A percentile compares a stretch with the other conserved stretches of the same genome.
These are phyloP conservation scores for Watsonalla binaria DNA, from an alignment of 2,888 invertebrate genomes.

Conservation along the genomic window DNA sequence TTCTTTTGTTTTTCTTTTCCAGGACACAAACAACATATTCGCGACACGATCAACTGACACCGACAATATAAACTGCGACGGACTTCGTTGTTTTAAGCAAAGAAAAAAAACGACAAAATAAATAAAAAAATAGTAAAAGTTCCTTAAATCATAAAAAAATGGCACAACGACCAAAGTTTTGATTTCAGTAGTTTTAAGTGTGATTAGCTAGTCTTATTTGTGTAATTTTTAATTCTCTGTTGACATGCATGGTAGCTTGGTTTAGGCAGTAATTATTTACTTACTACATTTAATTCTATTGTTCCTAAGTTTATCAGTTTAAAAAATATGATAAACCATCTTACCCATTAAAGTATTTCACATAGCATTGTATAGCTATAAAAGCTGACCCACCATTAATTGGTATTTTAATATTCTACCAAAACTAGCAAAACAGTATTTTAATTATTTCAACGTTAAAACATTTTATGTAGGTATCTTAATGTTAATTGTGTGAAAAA, in stretches of 20 bases:
- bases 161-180: conserved; percentile 77
- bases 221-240: conserved; percentile 25
- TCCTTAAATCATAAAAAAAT: conserved; percentile 68
- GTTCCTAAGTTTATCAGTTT: conserved; percentile 31
- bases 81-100: conserved; percentile 33
- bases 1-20: conserved; percentile 24
- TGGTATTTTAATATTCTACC: conserved; percentile 12
- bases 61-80: conserved; percentile 66
- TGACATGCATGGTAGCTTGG: conserved; percentile 18
- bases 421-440: conserved; percentile 8
- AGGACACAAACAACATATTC: conserved; percentile 35
- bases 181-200: conserved; percentile 59
- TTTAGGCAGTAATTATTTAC: conserved; percentile 12
- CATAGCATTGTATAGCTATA: background rate
- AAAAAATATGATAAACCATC: conserved; percentile 28
- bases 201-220: conserved; percentile 63
- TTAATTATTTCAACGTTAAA: conserved; percentile 9
- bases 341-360: background rate
- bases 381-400: conserved; percentile 15
- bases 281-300: conserved; percentile 20
- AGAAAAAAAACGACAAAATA: conserved; percentile 36
- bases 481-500: conserved; percentile 43
- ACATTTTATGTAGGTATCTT: conserved; percentile 14
- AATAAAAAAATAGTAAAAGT: conserved; percentile 66
- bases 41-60: conserved; percentile 63